Evolutionary conservation across 2,888 invertebrate genomes (phyloP), one percentile per base, ranked within the genome.

Genomic region (Capitulum mitella): DNA sequence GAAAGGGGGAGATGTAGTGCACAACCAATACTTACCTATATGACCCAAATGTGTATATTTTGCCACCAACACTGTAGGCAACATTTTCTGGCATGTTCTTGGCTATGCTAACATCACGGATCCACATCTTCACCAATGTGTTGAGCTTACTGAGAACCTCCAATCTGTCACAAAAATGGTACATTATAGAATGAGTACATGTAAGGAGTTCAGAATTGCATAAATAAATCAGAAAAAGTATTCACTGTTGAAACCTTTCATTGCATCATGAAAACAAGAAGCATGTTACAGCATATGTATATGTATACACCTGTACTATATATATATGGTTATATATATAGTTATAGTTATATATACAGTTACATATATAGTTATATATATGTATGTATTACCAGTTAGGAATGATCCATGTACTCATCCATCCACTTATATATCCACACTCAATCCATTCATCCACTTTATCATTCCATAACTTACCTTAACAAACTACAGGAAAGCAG

Each of bases 21-120:
- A 12, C 34, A 22, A 14, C 8, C 40, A n/a, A n/a, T n/a, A 40
- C 74, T 26, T 1, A 29, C 75, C 75, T 85, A 85, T 98, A 99
- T 79, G 98, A 98, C 76, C 99, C 99, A 87, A 99, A 99, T n/a
- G 98, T 99, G 85, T 96, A 99, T 81, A 99, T 96, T 87, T 98
- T 98, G 6, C 99, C 99, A 37, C 98, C 98, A 80, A 98, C 93
- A 46, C 85, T 85, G 78, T 87, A 87, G 51, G 87, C 86, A 78
- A 86, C 84, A 83, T 91, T 92, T 79, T 92, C 91, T 12, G 98
- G 97, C 91, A 98, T 94, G 86, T 97, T 97, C 86, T 94, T 92
- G 43, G 78, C 79, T 82, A 93, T 87, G 75, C 97, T 95, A 77
- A 96, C 91, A 83, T 95, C 93, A 82, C 91, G 89, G 82, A 99